Evolutionary conservation across 2,888 invertebrate species (phyloP), one percentile per base, ranked within the genome.

Genomic region (Archaeoteleia sp.): DNA sequence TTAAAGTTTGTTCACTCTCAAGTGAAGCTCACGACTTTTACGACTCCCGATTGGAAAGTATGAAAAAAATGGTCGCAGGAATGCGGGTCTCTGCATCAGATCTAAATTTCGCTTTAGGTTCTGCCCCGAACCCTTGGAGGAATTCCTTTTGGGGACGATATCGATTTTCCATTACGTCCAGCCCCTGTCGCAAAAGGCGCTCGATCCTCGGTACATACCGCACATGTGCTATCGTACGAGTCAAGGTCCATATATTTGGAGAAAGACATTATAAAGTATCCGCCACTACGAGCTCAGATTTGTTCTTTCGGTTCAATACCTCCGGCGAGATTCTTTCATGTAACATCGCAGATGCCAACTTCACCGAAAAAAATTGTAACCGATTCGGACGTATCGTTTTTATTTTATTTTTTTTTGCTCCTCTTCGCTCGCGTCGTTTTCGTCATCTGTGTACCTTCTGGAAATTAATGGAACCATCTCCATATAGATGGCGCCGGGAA

Each of bases 91-190:
- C 48, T 58, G 32, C 57, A 53, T 67, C 37, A 48, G 62, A 57
- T 63, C 63, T 63, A 61, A 68, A 63, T 60, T 58, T 63, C 34
- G 49, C 48, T 39, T 37, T 42, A 29, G 54, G 40, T 53, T 23
- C 29, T 37, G 35, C 30, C 40, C 15, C 34, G 43, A 60, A 35
- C 61, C 62, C 39, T 54, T 15, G 34, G 42, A 43, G 49, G 20
- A 54, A 68, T 60, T 68, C 55, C 60, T 63, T 46, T 65, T 63
- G 67, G 65, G 71, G 71, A 70, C 69, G 68, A 58, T 75, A 81
- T 82, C 80, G 81, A 82, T 81, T 82, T 81, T 68, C 78, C 80
- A 81, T 82, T 81, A 81, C 70, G 70, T 70, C 65, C 57, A 63
- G 68, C 55, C 63, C 40, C 45, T 46, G 68, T 68, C 68, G 68